phyloP scores from a whole-genome alignment of 2,113 vertebrate species.

The Lycaon pictus region DNA sequence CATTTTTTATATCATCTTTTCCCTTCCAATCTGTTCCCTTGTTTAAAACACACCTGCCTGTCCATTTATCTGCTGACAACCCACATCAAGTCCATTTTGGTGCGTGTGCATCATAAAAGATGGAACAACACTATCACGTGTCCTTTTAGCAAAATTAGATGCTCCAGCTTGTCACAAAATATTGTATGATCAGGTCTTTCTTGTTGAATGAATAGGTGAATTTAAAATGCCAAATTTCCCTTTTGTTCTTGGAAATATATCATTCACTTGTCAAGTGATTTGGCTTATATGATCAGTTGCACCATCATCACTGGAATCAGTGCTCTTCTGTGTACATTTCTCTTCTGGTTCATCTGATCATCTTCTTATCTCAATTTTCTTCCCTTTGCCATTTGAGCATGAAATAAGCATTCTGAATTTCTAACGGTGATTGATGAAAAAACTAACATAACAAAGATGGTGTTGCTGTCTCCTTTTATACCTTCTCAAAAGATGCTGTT shows the following conservation, averaged over 20 bases:
- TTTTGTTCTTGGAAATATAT: neutral
- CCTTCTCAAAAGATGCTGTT: neutral
- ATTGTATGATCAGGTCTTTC: neutral
- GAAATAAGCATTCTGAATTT: neutral
- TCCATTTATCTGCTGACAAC: no score
- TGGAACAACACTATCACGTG: neutral
- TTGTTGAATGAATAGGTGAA: neutral
- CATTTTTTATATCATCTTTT: neutral
- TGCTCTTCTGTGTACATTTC: fast-evolving
- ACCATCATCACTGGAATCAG: neutral
- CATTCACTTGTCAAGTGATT: neutral
- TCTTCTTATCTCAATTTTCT: neutral
- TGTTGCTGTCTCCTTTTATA: neutral
- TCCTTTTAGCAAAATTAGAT: neutral
- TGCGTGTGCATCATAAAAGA: neutral
- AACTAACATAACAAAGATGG: neutral
- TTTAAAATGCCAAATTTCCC: neutral
- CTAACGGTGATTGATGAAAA: neutral
- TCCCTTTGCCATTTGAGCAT: neutral
- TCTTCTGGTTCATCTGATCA: neutral
- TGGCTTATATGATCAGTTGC: fast-evolving
- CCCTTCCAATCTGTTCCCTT: neutral
- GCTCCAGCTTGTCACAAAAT: neutral
- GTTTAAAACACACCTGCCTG: neutral
- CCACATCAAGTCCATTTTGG: neutral